Evolutionary conservation across 2,888 invertebrate genomes (phyloP), one percentile per base, ranked within the genome.

Genomic region (Torymus texanus): DNA sequence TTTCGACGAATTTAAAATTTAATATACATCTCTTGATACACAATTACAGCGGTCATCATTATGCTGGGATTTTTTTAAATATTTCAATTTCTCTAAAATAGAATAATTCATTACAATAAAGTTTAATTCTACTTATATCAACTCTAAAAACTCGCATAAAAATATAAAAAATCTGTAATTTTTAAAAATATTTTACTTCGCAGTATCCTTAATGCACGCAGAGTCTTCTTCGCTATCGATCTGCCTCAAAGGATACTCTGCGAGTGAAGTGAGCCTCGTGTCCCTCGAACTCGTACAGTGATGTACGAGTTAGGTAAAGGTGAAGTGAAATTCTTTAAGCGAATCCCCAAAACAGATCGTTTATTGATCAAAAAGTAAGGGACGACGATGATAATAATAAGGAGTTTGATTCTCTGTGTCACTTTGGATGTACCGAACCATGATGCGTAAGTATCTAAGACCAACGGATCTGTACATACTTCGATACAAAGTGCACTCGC

Each of bases 301-400:
- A 72, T 56, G 41, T 16, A 63, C 67, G 59, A 29, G 55, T 78
- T 75, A 61, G 65, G 65, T 75, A 70, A 75, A 80, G 74, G 68
- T 62, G 55, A 78, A 72, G 71, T 67, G 71, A 81, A 78, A 75
- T 75, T 78, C 72, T 78, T 68, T 75, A 75, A 82, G 71, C 79
- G 81, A 84, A 86, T 88, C 88, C 87, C 87, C 87, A 88, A 53
- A 88, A 87, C 86, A 88, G 87, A 88, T 87, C 85, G 85, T 87
- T 88, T 87, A 87, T 88, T 87, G 85, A 87, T 87, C 86, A 73
- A 87, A 88, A 88, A 87, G 86, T 87, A 88, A 88, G 87, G 86
- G 81, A 81, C 78, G 86, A 87, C 83, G 87, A 88, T 88, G 85
- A 87, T 88, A 87, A 86, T 88, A 86, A 86, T 87, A 85, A 87